These are phyloP conservation scores for Adelognathus sp. DNA, from an alignment of 2,888 invertebrate genomes.

Conservation along the genomic window DNA sequence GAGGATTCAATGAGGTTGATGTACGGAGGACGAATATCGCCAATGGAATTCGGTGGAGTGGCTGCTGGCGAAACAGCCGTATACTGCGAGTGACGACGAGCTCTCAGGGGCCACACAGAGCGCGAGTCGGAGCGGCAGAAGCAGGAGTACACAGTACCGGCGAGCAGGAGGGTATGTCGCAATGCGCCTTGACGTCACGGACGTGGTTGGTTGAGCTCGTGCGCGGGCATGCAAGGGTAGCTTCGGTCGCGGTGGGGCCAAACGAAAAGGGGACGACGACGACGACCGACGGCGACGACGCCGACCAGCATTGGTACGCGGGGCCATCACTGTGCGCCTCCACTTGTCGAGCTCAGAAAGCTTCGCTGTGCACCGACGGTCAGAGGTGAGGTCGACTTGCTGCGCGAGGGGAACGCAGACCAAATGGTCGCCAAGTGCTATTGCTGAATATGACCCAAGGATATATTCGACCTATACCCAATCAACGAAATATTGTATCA, in stretches of 20 bases:
- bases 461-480: constrained; percentile 32
- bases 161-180: constrained; percentile 75
- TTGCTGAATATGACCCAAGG: constrained; percentile 6
- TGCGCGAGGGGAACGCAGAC: constrained; percentile 9
- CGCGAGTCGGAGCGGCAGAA: constrained; percentile 43
- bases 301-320: constrained; percentile 58
- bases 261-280: constrained; percentile 55
- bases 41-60: constrained; percentile 21
- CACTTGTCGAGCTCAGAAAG: constrained; percentile 60
- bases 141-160: constrained; percentile 50
- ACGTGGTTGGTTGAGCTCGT: constrained; percentile 74
- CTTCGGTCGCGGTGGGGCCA: constrained; percentile 57
- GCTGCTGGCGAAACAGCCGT: constrained; percentile 13
- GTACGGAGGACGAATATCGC: constrained; percentile 7
- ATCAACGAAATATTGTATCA: constrained; percentile 16
- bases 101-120: constrained; percentile 31
- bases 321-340: constrained; percentile 67
- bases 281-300: constrained; percentile 61
- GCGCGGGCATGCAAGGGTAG: constrained; percentile 51
- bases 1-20: constrained; percentile 30
- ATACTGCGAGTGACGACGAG: constrained; percentile 36
- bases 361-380: constrained; percentile 57
- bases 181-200: constrained; percentile 80
- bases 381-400: constrained; percentile 39
- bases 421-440: constrained; percentile 56